Conservation (phyloP, 2,797 vertebrate genomes). For the Characodon lateralis region DNA sequence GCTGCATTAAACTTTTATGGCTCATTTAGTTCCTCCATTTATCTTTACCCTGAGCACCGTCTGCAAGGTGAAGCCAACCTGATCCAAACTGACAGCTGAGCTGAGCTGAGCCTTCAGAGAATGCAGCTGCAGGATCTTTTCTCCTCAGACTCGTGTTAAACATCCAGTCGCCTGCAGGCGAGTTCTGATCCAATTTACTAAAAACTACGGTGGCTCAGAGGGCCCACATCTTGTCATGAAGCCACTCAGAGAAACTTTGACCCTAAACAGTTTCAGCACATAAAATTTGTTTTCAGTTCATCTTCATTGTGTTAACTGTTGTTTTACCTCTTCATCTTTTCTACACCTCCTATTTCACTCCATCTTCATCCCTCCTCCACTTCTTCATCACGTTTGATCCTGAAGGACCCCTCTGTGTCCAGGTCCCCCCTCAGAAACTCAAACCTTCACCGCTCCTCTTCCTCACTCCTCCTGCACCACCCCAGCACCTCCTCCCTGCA, state of each 20-base stretch:
- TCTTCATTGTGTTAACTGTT: slow-evolving; percentile 7
- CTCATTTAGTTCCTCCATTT: slow-evolving; percentile 52
- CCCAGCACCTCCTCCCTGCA: slow-evolving; percentile 84
- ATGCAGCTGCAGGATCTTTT: not conserved
- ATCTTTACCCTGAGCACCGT: slow-evolving; percentile 27
- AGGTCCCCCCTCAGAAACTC: slow-evolving; percentile 52
- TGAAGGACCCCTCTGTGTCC: slow-evolving; percentile 64
- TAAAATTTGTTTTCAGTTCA: not conserved
- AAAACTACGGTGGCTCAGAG: slow-evolving; percentile 6
- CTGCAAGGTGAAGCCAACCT: not conserved
- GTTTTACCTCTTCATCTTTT: slow-evolving; percentile 31
- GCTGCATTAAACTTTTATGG: slow-evolving; percentile 52
- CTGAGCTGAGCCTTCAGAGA: not conserved
- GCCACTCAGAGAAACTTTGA: not conserved
- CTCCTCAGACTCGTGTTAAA: not conserved
- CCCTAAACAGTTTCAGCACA: not conserved
- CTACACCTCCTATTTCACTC: not conserved
- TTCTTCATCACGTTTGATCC: slow-evolving; percentile 40
- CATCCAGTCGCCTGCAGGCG: not conserved
- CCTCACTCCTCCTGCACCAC: slow-evolving; percentile 40
- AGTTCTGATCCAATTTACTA: not conserved
- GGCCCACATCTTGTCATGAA: not conserved
- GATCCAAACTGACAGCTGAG: slow-evolving; percentile 18
- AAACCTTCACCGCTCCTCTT: slow-evolving; percentile 40
- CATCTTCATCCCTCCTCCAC: not conserved